A percentile compares a stretch with the other conserved stretches of the same genome.
Conservation (phyloP, 2,113 vertebrate genomes). For the Globicephala melas region DNA sequence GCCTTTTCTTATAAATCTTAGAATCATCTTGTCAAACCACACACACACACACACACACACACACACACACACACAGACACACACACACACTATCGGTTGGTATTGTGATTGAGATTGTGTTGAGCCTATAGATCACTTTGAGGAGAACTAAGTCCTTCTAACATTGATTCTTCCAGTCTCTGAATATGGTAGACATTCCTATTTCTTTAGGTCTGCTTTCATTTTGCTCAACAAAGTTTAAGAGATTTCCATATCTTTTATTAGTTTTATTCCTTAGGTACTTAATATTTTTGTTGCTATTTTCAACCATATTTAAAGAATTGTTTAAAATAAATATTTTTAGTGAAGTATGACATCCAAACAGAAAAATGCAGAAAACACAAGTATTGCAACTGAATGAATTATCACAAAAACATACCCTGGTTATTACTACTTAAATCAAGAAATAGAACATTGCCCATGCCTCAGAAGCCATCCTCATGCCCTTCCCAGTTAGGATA, state of each 20-base stretch:
- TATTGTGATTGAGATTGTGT: background rate
- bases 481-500: background rate
- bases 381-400: background rate
- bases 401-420: background rate
- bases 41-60: background rate
- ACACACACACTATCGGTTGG: background rate
- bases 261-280: background rate
- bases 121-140: background rate
- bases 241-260: background rate
- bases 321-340: slow-evolving; percentile 1
- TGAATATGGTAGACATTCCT: background rate
- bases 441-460: background rate
- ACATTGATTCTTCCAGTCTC: background rate
- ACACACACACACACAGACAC: background rate
- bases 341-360: background rate
- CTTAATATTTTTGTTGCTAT: background rate
- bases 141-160: background rate
- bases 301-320: background rate
- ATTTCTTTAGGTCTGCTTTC: background rate
- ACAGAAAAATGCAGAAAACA: background rate
- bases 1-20: background rate
- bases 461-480: background rate
- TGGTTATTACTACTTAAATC: background rate
- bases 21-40: background rate
- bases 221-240: background rate